Evolutionary conservation across 2,797 vertebrate species (phyloP).

Genomic region (Bradypodion pumilum): DNA sequence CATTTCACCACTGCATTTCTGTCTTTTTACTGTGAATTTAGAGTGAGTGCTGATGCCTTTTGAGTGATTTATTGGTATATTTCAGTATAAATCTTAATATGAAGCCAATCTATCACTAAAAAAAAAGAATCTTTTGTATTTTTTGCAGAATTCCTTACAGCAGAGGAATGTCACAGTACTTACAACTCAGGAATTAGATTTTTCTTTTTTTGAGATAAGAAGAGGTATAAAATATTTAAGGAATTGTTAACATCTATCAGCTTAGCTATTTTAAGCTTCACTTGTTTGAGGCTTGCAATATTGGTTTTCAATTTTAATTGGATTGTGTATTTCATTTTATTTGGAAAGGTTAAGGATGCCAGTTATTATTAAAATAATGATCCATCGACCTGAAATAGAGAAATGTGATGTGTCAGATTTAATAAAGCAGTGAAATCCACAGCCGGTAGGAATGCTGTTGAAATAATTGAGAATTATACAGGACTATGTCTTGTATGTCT

Average conservation of each 20-base stretch:
- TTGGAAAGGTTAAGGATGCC: conserved; percentile 50
- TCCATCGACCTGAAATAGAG: conserved; percentile 23
- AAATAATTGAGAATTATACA: background rate
- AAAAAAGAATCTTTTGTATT: conserved; percentile 17
- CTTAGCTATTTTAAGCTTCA: conserved; percentile 49
- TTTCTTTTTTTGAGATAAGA: conserved; percentile 43
- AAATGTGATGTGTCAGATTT: background rate
- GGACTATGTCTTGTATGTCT: background rate
- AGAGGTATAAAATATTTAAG: conserved; percentile 44
- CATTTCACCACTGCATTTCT: conserved; percentile 55
- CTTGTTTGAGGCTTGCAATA: conserved; percentile 35
- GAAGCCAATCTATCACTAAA: background rate
- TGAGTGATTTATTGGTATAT: conserved; percentile 25
- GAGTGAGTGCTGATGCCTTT: background rate
- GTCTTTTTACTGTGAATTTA: conserved; percentile 36
- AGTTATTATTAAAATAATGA: conserved; percentile 35
- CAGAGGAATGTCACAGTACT: conserved; percentile 36
- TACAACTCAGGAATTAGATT: conserved; percentile 61
- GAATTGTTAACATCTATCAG: conserved; percentile 42
- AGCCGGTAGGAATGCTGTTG: background rate
- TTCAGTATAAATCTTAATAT: conserved; percentile 41
- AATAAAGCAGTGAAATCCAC: conserved; percentile 12
- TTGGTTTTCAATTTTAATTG: conserved; percentile 31
- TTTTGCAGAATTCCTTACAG: conserved; percentile 45
- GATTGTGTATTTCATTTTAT: conserved; percentile 35